Evolutionary conservation across 1,140 invertebrate species (phyloP).

Genomic region (Mactra quadrangularis): DNA sequence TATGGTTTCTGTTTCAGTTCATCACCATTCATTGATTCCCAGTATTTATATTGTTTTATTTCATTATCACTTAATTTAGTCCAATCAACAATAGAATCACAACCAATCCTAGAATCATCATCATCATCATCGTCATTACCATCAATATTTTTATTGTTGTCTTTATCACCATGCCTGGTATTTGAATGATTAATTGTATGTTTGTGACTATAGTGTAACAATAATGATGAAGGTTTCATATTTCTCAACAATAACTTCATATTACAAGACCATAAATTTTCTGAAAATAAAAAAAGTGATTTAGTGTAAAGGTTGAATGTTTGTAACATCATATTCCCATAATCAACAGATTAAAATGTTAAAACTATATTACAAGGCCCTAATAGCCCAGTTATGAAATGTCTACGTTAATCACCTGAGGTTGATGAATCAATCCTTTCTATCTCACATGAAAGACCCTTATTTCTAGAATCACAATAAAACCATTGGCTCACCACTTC

Average conservation of each 20-base stretch:
- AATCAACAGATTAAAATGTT: no score
- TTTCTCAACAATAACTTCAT: background rate
- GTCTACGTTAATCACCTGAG: no score
- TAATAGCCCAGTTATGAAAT: no score
- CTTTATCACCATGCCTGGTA: slow-evolving; percentile 15
- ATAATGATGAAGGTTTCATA: background rate
- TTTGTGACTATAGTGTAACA: slow-evolving; percentile 12
- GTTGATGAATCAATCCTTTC: no score
- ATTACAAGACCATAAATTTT: no score
- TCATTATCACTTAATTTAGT: slow-evolving; percentile 1
- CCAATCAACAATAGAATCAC: slow-evolving; percentile 16
- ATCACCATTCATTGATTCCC: slow-evolving; percentile 57
- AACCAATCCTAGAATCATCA: background rate
- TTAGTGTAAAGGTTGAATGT: no score
- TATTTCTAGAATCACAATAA: no score
- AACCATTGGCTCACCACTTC: no score
- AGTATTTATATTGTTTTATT: slow-evolving; percentile 61
- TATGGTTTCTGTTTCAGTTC: background rate
- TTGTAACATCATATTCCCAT: no score
- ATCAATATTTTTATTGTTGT: background rate
- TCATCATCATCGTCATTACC: background rate
- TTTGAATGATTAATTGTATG: background rate
- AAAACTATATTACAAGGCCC: no score
- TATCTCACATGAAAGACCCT: no score
- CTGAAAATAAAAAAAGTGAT: no score